A percentile compares a stretch with the other conserved stretches of the same genome.
Evolutionary conservation across 1,140 invertebrate genomes (phyloP).

Genomic region (Meloidogyne floridensis): DNA sequence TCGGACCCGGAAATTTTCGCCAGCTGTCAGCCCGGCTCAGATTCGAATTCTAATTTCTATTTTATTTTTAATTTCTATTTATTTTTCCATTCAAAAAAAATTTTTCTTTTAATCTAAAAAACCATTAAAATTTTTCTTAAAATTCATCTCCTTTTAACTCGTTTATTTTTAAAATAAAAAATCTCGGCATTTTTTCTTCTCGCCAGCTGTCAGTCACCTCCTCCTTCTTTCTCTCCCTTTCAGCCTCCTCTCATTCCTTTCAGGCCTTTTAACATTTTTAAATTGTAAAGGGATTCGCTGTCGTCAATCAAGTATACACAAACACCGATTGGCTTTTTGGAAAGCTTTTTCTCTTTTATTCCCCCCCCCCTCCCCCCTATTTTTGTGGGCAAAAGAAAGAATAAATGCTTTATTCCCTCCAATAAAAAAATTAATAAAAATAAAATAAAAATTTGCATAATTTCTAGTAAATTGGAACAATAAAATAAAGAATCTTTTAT

Average conservation of each 20-base stretch:
- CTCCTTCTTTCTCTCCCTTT: no score
- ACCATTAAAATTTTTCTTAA: neutral
- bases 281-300: constrained; percentile 9
- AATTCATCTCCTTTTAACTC: neutral
- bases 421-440: neutral
- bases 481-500: neutral
- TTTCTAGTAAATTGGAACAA: constrained; percentile 12
- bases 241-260: neutral
- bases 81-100: neutral
- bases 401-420: constrained; percentile 17
- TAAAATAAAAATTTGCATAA: constrained; percentile 14
- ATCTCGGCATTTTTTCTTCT: constrained; percentile 10
- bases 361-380: neutral
- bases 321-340: neutral
- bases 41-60: no score
- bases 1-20: no score
- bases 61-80: no score
- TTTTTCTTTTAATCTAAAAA: no score
- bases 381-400: neutral
- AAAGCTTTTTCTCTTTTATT: neutral
- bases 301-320: constrained; percentile 17
- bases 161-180: constrained; percentile 9
- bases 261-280: neutral
- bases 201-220: constrained; percentile 24
- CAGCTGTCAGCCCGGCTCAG: neutral